Conservation (phyloP, 2,797 vertebrate species). For the Enteromius mattozi region DNA sequence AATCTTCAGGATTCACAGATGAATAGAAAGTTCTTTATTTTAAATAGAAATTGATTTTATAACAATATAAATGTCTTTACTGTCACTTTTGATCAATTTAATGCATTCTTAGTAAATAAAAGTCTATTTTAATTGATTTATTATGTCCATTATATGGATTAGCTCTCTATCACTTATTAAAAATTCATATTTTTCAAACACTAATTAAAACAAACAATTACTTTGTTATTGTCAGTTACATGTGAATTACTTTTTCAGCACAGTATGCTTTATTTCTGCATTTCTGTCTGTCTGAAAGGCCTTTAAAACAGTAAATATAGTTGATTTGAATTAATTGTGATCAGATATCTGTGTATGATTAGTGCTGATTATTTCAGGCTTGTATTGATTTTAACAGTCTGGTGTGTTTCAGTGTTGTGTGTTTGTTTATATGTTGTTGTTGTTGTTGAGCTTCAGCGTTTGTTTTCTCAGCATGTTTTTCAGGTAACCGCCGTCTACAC, state of each 20-base stretch:
- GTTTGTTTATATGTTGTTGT: conserved; percentile 16
- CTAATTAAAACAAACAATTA: not conserved
- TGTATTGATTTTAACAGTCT: not conserved
- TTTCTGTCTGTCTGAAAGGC: not conserved
- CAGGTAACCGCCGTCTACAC: not conserved
- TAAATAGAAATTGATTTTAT: not conserved
- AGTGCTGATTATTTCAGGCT: not conserved
- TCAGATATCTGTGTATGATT: not conserved
- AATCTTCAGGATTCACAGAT: not conserved
- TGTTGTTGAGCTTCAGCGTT: conserved; percentile 30
- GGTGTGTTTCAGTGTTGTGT: not conserved
- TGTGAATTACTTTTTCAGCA: not conserved
- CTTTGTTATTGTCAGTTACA: not conserved
- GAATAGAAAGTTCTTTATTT: no score
- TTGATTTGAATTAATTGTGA: not conserved
- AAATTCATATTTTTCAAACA: not conserved
- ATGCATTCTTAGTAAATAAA: not conserved
- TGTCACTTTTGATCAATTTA: not conserved
- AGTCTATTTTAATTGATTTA: not conserved
- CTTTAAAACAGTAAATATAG: not conserved
- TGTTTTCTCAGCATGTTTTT: conserved; percentile 6
- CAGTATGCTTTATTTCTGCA: not conserved
- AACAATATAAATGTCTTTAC: not conserved
- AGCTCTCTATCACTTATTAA: not conserved
- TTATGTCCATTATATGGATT: not conserved